These are phyloP conservation scores for Sarcoramphus papa DNA, from an alignment of 2,797 vertebrate species.

Conservation along the genomic window DNA sequence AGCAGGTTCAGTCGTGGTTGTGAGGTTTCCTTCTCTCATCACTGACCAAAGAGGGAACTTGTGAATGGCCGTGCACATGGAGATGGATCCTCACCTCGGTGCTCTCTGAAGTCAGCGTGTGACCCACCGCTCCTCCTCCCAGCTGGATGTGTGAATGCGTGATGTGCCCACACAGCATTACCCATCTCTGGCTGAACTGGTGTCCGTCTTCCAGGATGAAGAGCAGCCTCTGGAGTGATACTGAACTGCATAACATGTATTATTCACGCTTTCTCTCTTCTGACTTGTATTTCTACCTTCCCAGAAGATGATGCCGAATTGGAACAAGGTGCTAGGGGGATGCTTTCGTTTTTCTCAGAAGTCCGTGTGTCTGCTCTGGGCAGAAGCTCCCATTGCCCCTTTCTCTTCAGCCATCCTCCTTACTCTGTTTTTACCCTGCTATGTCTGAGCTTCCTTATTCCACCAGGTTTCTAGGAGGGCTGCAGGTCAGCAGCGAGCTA, in stretches of 20 bases:
- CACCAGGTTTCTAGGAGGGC: not conserved
- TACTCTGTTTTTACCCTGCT: not conserved
- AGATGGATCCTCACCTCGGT: not conserved
- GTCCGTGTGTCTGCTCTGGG: not conserved
- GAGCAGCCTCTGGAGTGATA: not conserved
- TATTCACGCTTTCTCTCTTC: not conserved
- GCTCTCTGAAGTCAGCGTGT: not conserved
- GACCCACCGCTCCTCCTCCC: not conserved
- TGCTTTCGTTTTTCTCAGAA: not conserved
- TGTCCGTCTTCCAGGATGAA: not conserved
- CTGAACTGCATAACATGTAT: not conserved
- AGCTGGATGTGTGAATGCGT: accelerated
- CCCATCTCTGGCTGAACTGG: not conserved
- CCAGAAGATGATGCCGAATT: not conserved
- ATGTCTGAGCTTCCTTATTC: not conserved
- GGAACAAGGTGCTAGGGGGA: not conserved
- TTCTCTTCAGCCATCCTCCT: not conserved
- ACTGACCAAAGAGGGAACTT: not conserved
- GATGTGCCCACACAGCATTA: accelerated
- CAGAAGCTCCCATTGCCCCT: not conserved
- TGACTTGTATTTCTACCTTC: not conserved
- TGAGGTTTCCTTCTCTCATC: not conserved
- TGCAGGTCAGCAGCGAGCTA: not conserved
- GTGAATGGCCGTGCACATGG: accelerated
- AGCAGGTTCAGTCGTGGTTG: not conserved